Percentiles rank a stretch among this genome's conserved stretches.
phyloP scores from a whole-genome alignment of 2,797 vertebrate species.

The Rhinella marina region DNA sequence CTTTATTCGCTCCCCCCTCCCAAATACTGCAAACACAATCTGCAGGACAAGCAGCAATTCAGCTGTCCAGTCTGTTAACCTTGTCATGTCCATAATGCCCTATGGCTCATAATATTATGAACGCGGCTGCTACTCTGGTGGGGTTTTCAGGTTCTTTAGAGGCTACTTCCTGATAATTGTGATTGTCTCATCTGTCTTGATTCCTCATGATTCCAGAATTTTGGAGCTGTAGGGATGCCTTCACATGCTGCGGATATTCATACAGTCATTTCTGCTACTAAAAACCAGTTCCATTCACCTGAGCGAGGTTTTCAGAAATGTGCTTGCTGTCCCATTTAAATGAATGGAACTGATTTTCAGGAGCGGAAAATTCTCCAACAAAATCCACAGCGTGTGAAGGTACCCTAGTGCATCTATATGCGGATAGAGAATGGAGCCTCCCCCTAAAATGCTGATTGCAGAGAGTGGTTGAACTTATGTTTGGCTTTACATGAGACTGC shows the following conservation, averaged over 20 bases:
- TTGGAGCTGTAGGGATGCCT: background rate
- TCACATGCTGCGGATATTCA: too few relatives aligned
- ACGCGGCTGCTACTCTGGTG: background rate
- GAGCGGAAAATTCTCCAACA: too few relatives aligned
- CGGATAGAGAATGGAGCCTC: background rate
- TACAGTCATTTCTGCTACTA: too few relatives aligned
- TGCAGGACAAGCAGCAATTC: slow-evolving; percentile 2
- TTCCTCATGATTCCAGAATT: background rate
- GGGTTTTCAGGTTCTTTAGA: background rate
- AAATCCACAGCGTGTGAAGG: too few relatives aligned
- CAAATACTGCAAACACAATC: slow-evolving; percentile 19
- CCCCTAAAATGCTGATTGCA: too few relatives aligned
- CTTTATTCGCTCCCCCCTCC: background rate
- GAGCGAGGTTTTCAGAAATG: too few relatives aligned
- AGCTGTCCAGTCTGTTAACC: background rate
- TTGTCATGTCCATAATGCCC: background rate
- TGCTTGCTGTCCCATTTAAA: too few relatives aligned
- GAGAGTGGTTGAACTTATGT: background rate
- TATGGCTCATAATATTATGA: background rate
- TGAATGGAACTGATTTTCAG: too few relatives aligned
- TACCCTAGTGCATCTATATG: background rate
- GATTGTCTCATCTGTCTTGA: background rate
- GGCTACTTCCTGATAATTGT: background rate
- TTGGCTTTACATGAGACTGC: background rate
- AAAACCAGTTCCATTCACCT: too few relatives aligned